phyloP scores from a whole-genome alignment of 2,797 vertebrate genomes.

The Lepilemur ruficaudatus region DNA sequence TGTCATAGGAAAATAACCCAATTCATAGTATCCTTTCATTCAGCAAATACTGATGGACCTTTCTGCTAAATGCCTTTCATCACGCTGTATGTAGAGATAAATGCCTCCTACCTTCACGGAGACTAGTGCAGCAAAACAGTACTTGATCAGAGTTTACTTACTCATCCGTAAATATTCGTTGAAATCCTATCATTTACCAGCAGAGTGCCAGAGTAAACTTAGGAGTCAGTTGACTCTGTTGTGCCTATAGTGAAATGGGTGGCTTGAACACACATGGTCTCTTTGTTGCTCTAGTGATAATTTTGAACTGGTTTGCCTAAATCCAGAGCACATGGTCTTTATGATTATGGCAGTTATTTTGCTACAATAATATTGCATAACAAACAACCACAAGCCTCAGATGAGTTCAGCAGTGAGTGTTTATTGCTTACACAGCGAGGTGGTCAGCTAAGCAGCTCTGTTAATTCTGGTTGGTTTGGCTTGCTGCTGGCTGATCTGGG shows the following conservation, averaged over 20 bases:
- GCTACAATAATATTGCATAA: background rate
- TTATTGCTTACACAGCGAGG: background rate
- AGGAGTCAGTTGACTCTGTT: background rate
- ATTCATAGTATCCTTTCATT: constrained; percentile 12
- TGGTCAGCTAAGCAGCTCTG: background rate
- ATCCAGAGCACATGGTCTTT: background rate
- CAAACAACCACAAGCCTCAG: background rate
- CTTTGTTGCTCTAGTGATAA: background rate
- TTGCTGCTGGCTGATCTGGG: background rate
- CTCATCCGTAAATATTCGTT: background rate
- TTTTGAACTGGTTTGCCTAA: background rate
- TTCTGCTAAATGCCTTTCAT: background rate
- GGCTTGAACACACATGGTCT: background rate
- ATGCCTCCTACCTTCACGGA: background rate
- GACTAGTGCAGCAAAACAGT: background rate
- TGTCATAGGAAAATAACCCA: background rate
- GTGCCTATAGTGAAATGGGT: background rate
- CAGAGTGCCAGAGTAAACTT: background rate
- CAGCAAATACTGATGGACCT: background rate
- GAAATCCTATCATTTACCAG: background rate
- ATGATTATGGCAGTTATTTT: background rate
- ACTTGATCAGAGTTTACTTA: background rate
- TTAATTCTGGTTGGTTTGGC: background rate
- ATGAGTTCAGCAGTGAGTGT: background rate
- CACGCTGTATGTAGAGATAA: background rate